A percentile compares a stretch with the other conserved stretches of the same genome.
phyloP scores from a whole-genome alignment of 2,797 vertebrate genomes.

The Rhinichthys osculus region DNA sequence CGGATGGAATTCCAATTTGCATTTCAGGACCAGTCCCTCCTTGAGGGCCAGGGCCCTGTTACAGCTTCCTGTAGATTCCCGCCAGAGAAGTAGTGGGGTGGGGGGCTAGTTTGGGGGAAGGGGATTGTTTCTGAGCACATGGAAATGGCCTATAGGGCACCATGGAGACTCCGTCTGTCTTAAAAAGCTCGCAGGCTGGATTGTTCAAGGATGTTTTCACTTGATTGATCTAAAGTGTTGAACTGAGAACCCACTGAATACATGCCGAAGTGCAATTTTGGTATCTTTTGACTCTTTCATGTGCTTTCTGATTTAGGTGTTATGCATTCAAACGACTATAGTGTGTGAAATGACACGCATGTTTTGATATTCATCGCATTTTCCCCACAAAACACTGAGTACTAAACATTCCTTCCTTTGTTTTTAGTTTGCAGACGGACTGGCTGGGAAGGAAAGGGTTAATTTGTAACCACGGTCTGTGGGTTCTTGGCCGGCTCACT shows the following conservation, averaged over 20 bases:
- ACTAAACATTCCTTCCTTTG: not conserved
- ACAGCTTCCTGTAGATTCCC: slow-evolving; percentile 64
- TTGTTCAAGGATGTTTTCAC: slow-evolving; percentile 60
- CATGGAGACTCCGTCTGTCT: slow-evolving; percentile 58
- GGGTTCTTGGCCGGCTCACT: slow-evolving; percentile 62
- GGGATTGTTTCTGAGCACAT: slow-evolving; percentile 52
- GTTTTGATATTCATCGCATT: not conserved
- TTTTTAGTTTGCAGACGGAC: slow-evolving; percentile 3
- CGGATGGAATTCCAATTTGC: slow-evolving; percentile 64
- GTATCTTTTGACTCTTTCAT: slow-evolving; percentile 25
- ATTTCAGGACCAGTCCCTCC: slow-evolving; percentile 61
- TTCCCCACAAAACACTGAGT: not conserved
- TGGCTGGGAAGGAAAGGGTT: slow-evolving; percentile 57
- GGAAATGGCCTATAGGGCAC: slow-evolving; percentile 58
- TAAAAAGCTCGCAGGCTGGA: slow-evolving; percentile 55
- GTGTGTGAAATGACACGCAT: not conserved
- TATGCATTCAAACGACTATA: not conserved
- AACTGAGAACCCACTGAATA: slow-evolving; percentile 40
- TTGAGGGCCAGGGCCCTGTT: slow-evolving; percentile 57
- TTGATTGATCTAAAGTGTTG: slow-evolving; percentile 58
- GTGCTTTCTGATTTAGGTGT: not conserved
- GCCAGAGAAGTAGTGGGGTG: slow-evolving; percentile 36
- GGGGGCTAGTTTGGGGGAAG: slow-evolving; percentile 46
- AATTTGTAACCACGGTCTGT: slow-evolving; percentile 48
- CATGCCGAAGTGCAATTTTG: slow-evolving; percentile 49